Base-by-base conservation (phyloP, 2,113 vertebrate genomes). In the Forbesichthys papilliferus region DNA sequence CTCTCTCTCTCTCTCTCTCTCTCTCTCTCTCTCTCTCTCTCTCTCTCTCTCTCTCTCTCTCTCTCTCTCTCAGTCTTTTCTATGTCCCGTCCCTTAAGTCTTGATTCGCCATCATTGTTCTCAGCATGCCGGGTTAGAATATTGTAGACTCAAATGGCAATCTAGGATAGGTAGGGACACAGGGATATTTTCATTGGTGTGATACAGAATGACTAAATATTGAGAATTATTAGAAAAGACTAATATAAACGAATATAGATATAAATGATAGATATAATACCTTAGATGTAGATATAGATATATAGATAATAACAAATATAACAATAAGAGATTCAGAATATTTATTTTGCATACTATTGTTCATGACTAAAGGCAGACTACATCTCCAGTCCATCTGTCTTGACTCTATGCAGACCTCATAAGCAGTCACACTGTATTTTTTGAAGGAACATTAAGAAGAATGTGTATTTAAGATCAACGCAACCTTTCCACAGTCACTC, bases 401-500 rank as follows among this genome's bases (percentile, higher is more conserved):
- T 74, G 82, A 89, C 89, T 85, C 87, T 90, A 90, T 90, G 90
- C 89, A 91, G 88, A 88, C 80, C 74, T 87, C 81, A 81, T 76
- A 9, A 64, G 48, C 68, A 69, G 71, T 18, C 79, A 59, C 64
- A 20, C n/a, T 0, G 2, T 78, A 51, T 80, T 16, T 73, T 77
- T 55, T 71, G 12, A 53, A 12, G 5, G 8, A 6, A 53, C 64
- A 64, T 66, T 58, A 64, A 67, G 61, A 75, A 27, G 57, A 68
- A 81, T 60, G 61, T 80, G 52, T 79, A 59, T 33, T 5, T 3
- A 12, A 75, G 68, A 64, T 62, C 3, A 51, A 67, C 58, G 59
- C 75, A 42, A 20, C 33, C 66, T 81, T 84, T 82, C 77, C 83
- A 86, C 77, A 70, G 20, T 75, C 78, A 66, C 60, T 18, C 36